Evolutionary conservation across 35 echinoderm and acorn worm species (phyloP), one percentile per base, ranked within the genome.

Genomic region (Apostichopus californicus): DNA sequence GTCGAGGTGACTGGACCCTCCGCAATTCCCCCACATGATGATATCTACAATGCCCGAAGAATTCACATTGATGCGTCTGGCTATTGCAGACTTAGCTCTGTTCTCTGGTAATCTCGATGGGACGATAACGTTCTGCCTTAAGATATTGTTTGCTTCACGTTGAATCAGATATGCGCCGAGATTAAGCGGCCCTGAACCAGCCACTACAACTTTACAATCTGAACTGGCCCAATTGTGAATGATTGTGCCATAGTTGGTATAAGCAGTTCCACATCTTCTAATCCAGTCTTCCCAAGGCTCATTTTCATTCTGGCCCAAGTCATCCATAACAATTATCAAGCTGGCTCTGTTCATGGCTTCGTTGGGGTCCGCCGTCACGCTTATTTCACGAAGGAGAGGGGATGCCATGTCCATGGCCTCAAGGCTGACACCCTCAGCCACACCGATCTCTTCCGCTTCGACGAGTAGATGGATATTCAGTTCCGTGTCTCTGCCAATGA

Each of bases 1-100:
- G 71, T 99, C 97, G 54, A 81, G 81, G 79, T 93, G 57, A 15
- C 93, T 99, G 9, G 92, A 92, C 12, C 97, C 97, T 46, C 95
- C 95, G 46, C 84, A 72, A 87, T 99, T 99, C 22, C 97, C 97
- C 97, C 97, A 99, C n/a, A 96, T 59, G 5, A 99, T 57, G 6
- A 99, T 70, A 78, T 99, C 94, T 2, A 94, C 92, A 46, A 99
- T 92, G 56, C 95, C 92, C 1, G 95, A 93, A 25, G 95, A 94
- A 77, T 99, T 99, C 64, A 99, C 97, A 28, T 94, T 91, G 52
- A 99, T 94, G 54, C 92, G 80, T 78, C 95, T 93, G 7, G 95
- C 97, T 65, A 99, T 94, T 21, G 93, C 91, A 6, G 97, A 93
- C 28, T 99, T 99, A 1, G 97, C 97, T 90, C 90, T 91, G 73